Evolutionary conservation across 2,113 vertebrate species (phyloP).

Genomic region (Pelobates fuscus): DNA sequence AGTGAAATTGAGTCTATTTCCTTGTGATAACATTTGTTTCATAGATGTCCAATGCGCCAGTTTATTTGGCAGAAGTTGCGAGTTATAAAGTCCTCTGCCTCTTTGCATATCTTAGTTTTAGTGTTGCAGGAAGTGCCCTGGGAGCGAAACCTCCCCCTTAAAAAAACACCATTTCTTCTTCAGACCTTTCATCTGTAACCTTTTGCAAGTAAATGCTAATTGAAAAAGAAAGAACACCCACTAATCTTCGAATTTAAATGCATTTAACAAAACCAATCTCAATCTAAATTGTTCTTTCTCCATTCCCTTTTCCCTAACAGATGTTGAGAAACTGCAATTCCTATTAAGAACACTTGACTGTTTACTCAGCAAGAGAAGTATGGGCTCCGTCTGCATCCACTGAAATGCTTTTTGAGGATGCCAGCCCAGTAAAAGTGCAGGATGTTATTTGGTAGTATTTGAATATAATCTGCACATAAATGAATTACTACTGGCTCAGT

Average conservation of each 20-base stretch:
- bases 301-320: conserved; percentile 82
- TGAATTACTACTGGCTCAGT: conserved; percentile 60
- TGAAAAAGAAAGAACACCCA: conserved; percentile 85
- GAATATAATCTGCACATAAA: conserved; percentile 78
- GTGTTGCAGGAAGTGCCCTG: conserved; percentile 63
- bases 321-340: conserved; percentile 81
- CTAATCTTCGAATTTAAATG: conserved; percentile 89
- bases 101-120: conserved; percentile 57
- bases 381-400: conserved; percentile 75
- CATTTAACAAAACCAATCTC: conserved; percentile 89
- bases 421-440: conserved; percentile 75
- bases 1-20: conserved; percentile 51
- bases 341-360: conserved; percentile 85
- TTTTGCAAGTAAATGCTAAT: conserved; percentile 84
- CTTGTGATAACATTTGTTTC: conserved; percentile 49
- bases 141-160: conserved; percentile 56
- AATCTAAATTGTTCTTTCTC: conserved; percentile 80
- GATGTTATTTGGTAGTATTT: conserved; percentile 74
- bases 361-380: conserved; percentile 78
- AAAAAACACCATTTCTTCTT: conserved; percentile 53
- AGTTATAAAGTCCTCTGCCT: conserved; percentile 56
- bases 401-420: conserved; percentile 75
- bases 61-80: conserved; percentile 53
- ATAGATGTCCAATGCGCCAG: conserved; percentile 36
- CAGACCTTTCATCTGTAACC: conserved; percentile 80